These are phyloP conservation scores for Nemoura dubitans DNA, from an alignment of 2,888 invertebrate genomes.

Conservation along the genomic window DNA sequence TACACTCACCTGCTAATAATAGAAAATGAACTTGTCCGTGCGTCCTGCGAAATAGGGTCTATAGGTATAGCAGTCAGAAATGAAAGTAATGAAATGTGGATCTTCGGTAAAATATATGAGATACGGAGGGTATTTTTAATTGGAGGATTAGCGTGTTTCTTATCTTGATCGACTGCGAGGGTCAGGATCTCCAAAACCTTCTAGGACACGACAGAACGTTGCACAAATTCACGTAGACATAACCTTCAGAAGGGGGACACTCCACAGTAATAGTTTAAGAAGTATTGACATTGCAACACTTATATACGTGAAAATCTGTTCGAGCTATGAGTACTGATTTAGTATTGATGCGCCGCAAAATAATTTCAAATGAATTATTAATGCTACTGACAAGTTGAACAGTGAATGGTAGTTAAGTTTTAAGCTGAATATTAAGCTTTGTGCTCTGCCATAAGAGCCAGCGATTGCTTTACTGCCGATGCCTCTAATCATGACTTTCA, in stretches of 20 bases:
- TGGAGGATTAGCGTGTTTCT: background rate
- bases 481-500: background rate
- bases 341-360: background rate
- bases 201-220: background rate
- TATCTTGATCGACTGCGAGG: background rate
- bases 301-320: too few relatives aligned
- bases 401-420: background rate
- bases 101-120: background rate
- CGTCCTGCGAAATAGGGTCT: background rate
- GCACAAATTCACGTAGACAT: background rate
- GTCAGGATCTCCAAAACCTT: background rate
- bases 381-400: background rate
- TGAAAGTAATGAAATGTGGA: background rate
- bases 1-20: background rate
- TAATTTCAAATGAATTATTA: background rate
- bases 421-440: background rate
- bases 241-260: too few relatives aligned
- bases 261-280: too few relatives aligned
- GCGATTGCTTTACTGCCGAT: background rate
- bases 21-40: background rate
- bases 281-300: too few relatives aligned
- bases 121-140: background rate
- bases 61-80: background rate
- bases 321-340: too few relatives aligned
- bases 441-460: background rate